phyloP scores from a whole-genome alignment of 2,888 invertebrate species.

The Aphodius sticticus region DNA sequence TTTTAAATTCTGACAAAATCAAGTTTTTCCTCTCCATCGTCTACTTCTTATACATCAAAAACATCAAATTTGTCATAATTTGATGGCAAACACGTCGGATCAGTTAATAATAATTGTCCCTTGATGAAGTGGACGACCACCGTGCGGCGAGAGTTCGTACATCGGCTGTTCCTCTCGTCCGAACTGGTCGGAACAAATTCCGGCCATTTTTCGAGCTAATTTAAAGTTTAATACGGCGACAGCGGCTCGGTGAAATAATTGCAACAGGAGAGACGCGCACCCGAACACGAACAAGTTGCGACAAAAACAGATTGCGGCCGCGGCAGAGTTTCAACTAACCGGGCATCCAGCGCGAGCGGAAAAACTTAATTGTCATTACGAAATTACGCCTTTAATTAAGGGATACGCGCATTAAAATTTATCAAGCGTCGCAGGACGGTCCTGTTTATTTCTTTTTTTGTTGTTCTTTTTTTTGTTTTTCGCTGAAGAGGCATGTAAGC shows the following conservation, averaged over 20 bases:
- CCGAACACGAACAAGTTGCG: slow-evolving; percentile 20
- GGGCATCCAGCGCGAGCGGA: slow-evolving; percentile 5
- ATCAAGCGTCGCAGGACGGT: slow-evolving; percentile 8
- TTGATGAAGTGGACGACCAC: background rate
- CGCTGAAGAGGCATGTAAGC: background rate
- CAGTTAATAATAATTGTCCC: background rate
- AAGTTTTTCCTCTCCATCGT: no score
- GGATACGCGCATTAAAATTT: slow-evolving; percentile 25
- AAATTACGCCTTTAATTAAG: slow-evolving; percentile 28
- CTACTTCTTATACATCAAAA: background rate
- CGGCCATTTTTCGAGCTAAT: slow-evolving; percentile 12
- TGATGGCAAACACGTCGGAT: background rate
- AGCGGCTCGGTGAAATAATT: slow-evolving; percentile 22
- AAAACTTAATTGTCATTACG: slow-evolving; percentile 24
- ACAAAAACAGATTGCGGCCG: slow-evolving; percentile 19
- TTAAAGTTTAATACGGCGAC: slow-evolving; percentile 21
- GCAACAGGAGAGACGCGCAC: slow-evolving; percentile 8
- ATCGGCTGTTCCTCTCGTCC: background rate
- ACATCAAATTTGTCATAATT: background rate
- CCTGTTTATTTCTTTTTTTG: background rate
- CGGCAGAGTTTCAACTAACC: slow-evolving; percentile 24
- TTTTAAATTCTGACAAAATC: no score
- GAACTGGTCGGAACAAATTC: background rate
- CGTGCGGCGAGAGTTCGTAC: background rate
- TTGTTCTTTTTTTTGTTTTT: slow-evolving; percentile 7